These are phyloP conservation scores for Vipera latastei DNA, from an alignment of 2,797 vertebrate species.

Conservation along the genomic window DNA sequence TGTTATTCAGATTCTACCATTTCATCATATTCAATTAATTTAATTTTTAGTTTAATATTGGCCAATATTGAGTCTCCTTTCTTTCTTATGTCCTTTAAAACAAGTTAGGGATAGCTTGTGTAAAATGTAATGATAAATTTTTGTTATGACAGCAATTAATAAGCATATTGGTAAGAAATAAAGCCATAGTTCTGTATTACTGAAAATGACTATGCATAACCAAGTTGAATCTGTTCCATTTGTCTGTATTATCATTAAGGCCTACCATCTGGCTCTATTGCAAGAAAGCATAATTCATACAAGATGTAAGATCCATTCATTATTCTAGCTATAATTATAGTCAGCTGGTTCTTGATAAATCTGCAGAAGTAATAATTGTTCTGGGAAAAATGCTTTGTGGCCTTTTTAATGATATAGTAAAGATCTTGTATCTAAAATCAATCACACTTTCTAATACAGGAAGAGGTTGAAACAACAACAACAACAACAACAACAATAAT, in stretches of 20 bases:
- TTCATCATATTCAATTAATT: neutral
- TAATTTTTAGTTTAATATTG: neutral
- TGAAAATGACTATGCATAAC: slow-evolving; percentile 49
- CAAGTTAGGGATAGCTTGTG: slow-evolving; percentile 23
- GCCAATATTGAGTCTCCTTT: neutral
- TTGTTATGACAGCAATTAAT: slow-evolving; percentile 43
- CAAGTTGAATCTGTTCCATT: slow-evolving; percentile 63
- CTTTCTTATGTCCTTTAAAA: neutral
- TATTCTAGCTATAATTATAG: slow-evolving; percentile 72
- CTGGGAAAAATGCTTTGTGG: slow-evolving; percentile 48
- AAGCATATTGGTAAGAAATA: slow-evolving; percentile 46
- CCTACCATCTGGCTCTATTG: slow-evolving; percentile 47
- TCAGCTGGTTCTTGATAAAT: slow-evolving; percentile 69
- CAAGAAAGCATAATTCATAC: slow-evolving; percentile 63
- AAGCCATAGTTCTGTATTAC: slow-evolving; percentile 33
- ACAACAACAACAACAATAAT: too few species aligned
- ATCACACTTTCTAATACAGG: slow-evolving; percentile 26
- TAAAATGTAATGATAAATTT: slow-evolving; percentile 45
- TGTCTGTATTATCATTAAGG: slow-evolving; percentile 62
- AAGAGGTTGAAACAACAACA: slow-evolving; percentile 2
- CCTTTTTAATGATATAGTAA: slow-evolving; percentile 49
- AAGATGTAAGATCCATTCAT: slow-evolving; percentile 69
- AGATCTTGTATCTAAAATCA: slow-evolving; percentile 53
- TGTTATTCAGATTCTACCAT: neutral
- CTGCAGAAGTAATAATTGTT: slow-evolving; percentile 64